Evolutionary conservation across 2,888 invertebrate species (phyloP), one percentile per base, ranked within the genome.

Genomic region (Halictus quadricinctus): DNA sequence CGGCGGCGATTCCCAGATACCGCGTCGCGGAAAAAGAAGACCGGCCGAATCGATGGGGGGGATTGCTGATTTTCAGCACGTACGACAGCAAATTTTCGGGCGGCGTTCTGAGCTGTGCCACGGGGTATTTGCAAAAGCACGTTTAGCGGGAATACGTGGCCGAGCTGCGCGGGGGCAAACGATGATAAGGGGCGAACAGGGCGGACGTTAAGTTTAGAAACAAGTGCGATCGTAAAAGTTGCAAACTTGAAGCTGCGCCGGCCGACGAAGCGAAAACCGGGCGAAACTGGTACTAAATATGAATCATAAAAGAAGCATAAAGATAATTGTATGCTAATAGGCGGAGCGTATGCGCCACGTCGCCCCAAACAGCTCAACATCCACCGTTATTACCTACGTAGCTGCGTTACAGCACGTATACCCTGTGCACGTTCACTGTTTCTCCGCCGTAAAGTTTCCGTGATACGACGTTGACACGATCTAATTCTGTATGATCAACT

Each of bases 321-420:
- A 90, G 91, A 91, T 93, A 93, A 93, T 93, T 93, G 91, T 92
- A 93, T 93, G 93, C 92, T 93, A 93, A 93, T 93, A 91, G 90
- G 87, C 82, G 60, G 76, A 88, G 88, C 90, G 89, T 92, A 92
- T 92, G 93, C 92, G 83, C 88, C 83, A 84, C 89, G 89, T 90
- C 91, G 90, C 85, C 85, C 88, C 76, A 88, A 87, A 89, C 79
- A 72, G 86, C 83, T 88, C 88, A 85, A 85, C 88, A 85, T 88
- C 80, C 76, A 43, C 86, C 77, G 85, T 85, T 88, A 88, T 89
- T 82, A 87, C 85, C 80, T 80, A 86, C 80, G 80, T 86, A 88
- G 83, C 81, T 80, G 78, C 80, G 77, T 89, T 87, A 80, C 69
- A 81, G 50, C 36, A 66, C 58, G 58, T 48, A 83, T 66, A 76